phyloP scores from a whole-genome alignment of 1,140 invertebrate species.

The Dreissena polymorpha region DNA sequence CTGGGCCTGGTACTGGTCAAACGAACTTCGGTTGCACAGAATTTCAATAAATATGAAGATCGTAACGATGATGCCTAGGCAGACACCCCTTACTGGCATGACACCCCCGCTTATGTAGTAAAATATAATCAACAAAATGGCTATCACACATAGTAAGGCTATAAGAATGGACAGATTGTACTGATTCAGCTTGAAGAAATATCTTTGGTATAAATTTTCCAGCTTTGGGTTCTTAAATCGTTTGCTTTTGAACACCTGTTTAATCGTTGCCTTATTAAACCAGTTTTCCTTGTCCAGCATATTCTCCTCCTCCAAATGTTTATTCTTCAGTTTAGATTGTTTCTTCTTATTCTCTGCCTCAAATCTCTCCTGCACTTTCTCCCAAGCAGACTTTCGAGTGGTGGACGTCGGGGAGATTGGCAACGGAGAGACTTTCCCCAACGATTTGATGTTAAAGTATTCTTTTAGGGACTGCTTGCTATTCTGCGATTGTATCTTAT shows the following conservation, averaged over 20 bases:
- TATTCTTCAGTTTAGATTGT: constrained; percentile 48
- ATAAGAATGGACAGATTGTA: constrained; percentile 92
- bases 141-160: constrained; percentile 86
- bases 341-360: constrained; percentile 56
- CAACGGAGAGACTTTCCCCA: constrained; percentile 59
- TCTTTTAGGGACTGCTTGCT: constrained; percentile 43
- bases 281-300: constrained; percentile 41
- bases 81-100: constrained; percentile 69
- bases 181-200: constrained; percentile 95
- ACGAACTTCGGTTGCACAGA: constrained; percentile 88
- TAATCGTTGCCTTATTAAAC: constrained; percentile 46
- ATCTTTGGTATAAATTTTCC: constrained; percentile 94
- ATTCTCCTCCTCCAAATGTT: constrained; percentile 50
- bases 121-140: constrained; percentile 82
- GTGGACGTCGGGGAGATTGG: constrained; percentile 41
- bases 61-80: constrained; percentile 75
- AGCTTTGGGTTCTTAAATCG: constrained; percentile 78
- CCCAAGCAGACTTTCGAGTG: constrained; percentile 73
- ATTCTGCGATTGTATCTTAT: constrained; percentile 24
- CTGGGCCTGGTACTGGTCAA: constrained; percentile 93
- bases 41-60: constrained; percentile 85
- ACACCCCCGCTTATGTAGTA: constrained; percentile 76
- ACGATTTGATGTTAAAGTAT: constrained; percentile 22
- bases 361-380: constrained; percentile 67
- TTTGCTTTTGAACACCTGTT: constrained; percentile 68